Conservation (phyloP, 2,113 vertebrate genomes). For the Haliaeetus leucogaster region DNA sequence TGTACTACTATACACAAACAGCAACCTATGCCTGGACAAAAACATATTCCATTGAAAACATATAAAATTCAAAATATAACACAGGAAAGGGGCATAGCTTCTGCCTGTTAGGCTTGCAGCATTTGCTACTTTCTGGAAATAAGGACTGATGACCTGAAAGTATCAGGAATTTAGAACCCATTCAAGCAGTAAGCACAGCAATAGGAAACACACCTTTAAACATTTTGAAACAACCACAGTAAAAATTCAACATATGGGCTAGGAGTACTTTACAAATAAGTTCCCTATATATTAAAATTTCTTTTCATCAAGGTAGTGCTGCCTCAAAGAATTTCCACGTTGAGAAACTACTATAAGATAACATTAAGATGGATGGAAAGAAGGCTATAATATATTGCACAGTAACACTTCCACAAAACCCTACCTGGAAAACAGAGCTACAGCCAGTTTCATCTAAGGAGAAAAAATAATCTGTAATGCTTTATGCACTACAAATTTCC, state of each 20-base stretch:
- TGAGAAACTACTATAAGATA: neutral
- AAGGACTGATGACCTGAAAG: neutral
- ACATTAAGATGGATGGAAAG: neutral
- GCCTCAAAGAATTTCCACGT: neutral
- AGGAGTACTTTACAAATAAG: neutral
- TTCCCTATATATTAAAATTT: neutral
- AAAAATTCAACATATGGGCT: neutral
- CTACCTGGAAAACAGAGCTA: neutral
- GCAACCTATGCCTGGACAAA: neutral
- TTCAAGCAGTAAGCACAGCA: neutral
- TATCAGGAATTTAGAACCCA: neutral
- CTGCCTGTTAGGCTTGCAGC: neutral
- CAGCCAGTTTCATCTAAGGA: neutral
- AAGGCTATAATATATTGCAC: neutral
- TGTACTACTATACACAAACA: neutral
- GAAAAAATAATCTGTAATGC: neutral
- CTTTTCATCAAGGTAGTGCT: neutral
- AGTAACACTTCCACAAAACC: neutral
- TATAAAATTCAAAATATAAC: neutral
- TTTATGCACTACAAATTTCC: neutral
- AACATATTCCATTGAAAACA: neutral
- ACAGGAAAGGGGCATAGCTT: fast-evolving
- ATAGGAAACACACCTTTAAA: neutral
- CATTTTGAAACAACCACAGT: neutral
- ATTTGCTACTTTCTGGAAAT: neutral